Evolutionary conservation across 2,113 vertebrate genomes (phyloP).

Genomic region (Oryzias woworae): DNA sequence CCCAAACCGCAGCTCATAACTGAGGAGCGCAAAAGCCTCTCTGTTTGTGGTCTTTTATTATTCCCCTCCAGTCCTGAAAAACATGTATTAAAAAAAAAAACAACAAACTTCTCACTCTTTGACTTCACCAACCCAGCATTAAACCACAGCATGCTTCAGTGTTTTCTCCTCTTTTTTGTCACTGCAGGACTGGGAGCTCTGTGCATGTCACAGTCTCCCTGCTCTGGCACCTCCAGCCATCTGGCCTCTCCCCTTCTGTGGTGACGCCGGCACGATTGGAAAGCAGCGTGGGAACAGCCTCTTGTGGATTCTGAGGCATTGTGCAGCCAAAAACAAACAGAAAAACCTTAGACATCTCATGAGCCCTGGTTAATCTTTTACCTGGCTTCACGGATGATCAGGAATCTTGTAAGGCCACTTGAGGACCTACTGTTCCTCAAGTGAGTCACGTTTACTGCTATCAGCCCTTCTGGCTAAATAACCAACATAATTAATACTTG

Average conservation of each 20-base stretch:
- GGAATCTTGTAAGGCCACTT: slow-evolving; percentile 17
- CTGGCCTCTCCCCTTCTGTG: slow-evolving; percentile 35
- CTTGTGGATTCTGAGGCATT: slow-evolving; percentile 35
- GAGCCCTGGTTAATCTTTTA: slow-evolving; percentile 15
- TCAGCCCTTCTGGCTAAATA: slow-evolving; percentile 36
- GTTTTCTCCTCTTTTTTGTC: slow-evolving; percentile 20
- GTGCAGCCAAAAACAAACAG: background rate
- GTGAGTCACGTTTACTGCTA: slow-evolving; percentile 27
- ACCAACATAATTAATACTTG: slow-evolving; percentile 49
- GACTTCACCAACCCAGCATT: slow-evolving; percentile 4
- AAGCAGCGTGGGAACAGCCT: slow-evolving; percentile 54
- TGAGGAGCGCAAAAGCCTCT: slow-evolving; percentile 23
- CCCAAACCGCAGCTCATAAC: slow-evolving; percentile 42
- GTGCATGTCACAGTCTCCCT: slow-evolving; percentile 35
- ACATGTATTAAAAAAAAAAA: background rate
- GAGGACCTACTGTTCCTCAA: slow-evolving; percentile 45
- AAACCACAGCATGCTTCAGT: slow-evolving; percentile 17
- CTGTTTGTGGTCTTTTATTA: slow-evolving; percentile 10
- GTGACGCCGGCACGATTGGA: slow-evolving; percentile 37
- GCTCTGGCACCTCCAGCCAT: slow-evolving; percentile 35
- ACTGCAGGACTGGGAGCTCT: slow-evolving; percentile 10
- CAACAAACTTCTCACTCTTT: no score
- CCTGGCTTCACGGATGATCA: slow-evolving; percentile 36
- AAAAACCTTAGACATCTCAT: slow-evolving; percentile 21
- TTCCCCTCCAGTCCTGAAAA: slow-evolving; percentile 9